A percentile compares a stretch with the other conserved stretches of the same genome.
Evolutionary conservation across 2,797 vertebrate species (phyloP).

Genomic region (Sebastiscus tertius): DNA sequence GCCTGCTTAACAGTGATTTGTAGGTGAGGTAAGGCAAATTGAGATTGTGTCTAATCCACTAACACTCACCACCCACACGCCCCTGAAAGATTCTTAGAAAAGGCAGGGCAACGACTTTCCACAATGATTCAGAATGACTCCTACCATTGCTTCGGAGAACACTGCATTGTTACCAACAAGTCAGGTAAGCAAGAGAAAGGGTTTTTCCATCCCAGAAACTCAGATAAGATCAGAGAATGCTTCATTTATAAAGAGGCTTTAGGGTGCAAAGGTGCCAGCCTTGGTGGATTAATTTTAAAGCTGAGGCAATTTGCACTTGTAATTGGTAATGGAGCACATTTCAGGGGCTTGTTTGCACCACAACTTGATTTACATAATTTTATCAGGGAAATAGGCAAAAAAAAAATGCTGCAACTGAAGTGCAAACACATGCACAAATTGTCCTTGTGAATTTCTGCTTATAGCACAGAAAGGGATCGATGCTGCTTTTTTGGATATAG

Average conservation of each 20-base stretch:
- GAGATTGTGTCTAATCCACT: conserved; percentile 64
- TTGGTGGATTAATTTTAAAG: conserved; percentile 75
- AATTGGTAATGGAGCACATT: conserved; percentile 72
- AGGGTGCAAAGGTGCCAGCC: conserved; percentile 69
- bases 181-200: conserved; percentile 47
- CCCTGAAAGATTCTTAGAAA: conserved; percentile 25
- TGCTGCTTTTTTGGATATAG: conserved; percentile 1
- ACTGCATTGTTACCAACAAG: conserved; percentile 51
- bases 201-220: conserved; percentile 23
- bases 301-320: conserved; percentile 74
- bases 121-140: conserved; percentile 24
- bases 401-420: conserved; percentile 28
- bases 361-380: conserved; percentile 65
- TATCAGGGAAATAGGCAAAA: conserved; percentile 49
- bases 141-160: conserved; percentile 21
- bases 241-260: conserved; percentile 65
- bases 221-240: conserved; percentile 67
- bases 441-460: conserved; percentile 15
- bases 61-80: conserved; percentile 47
- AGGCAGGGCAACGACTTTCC: conserved; percentile 9
- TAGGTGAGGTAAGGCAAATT: conserved; percentile 48
- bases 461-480: background rate
- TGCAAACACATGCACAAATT: conserved; percentile 10
- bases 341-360: conserved; percentile 60
- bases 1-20: conserved; percentile 48